phyloP scores from a whole-genome alignment of 2,888 invertebrate species.

The Osmoderma eremita region DNA sequence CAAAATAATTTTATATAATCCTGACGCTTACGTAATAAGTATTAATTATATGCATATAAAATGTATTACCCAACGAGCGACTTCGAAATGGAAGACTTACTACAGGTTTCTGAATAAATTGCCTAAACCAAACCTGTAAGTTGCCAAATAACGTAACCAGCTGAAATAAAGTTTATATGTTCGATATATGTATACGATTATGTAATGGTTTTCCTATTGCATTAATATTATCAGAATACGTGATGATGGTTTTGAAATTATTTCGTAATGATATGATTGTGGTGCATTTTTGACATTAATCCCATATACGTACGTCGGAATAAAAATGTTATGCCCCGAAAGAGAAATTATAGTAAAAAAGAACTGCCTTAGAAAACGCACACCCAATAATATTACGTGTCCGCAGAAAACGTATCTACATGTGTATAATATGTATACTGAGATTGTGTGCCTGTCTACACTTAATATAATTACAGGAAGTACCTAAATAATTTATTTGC shows the following conservation, averaged over 20 bases:
- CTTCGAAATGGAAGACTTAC: slow-evolving; percentile 21
- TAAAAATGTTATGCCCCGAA: too few species aligned
- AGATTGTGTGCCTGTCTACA: too few species aligned
- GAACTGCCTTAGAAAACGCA: too few species aligned
- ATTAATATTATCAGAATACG: slow-evolving; percentile 16
- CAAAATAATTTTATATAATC: slow-evolving; percentile 30
- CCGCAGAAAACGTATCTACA: too few species aligned
- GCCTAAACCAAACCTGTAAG: slow-evolving; percentile 17
- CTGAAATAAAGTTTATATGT: slow-evolving; percentile 31
- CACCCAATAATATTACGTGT: too few species aligned
- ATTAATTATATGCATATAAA: slow-evolving; percentile 29
- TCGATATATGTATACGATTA: slow-evolving; percentile 24
- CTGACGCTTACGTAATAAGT: slow-evolving; percentile 9
- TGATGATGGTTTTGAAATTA: slow-evolving; percentile 26
- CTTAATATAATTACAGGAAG: too few species aligned
- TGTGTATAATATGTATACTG: too few species aligned
- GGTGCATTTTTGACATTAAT: neutral
- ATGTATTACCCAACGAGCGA: slow-evolving; percentile 23
- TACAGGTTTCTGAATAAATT: slow-evolving; percentile 26
- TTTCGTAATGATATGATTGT: slow-evolving; percentile 10
- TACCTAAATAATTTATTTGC: too few species aligned
- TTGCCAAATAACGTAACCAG: slow-evolving; percentile 28
- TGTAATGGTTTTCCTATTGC: slow-evolving; percentile 30
- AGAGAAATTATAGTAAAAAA: too few species aligned
- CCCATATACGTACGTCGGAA: too few species aligned